Percentiles rank a stretch among this genome's conserved stretches.
phyloP scores from a whole-genome alignment of 2,113 vertebrate genomes.

The Helogale parvula region DNA sequence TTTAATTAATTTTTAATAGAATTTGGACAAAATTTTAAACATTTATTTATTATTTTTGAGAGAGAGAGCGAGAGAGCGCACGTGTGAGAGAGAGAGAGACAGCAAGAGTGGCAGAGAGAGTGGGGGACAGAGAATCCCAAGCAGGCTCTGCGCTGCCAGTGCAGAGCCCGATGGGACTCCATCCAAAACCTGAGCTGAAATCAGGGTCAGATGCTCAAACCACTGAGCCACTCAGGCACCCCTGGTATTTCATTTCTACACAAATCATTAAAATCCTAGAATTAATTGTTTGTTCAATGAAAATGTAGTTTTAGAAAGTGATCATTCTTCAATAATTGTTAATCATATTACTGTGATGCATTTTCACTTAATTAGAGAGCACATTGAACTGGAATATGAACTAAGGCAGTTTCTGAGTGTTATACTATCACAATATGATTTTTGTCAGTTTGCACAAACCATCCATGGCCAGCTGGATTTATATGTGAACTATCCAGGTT shows the following conservation, averaged over 20 bases:
- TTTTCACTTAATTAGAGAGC: background rate
- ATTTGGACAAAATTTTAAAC: no score
- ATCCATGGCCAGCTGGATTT: background rate
- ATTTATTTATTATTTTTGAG: no score
- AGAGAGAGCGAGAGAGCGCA: no score
- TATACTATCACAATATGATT: background rate
- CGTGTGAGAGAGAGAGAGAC: no score
- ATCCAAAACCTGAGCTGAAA: no score
- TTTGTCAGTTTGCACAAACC: background rate
- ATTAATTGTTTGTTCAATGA: constrained; percentile 16
- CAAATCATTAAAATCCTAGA: background rate
- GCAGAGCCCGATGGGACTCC: no score
- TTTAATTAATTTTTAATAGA: no score
- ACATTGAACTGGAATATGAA: background rate
- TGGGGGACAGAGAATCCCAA: no score
- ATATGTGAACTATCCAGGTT: background rate
- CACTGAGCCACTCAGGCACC: no score
- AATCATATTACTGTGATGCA: background rate
- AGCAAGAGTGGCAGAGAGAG: no score
- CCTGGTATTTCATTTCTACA: background rate
- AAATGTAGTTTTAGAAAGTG: background rate
- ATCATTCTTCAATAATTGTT: background rate
- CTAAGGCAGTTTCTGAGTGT: background rate
- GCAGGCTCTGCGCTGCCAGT: no score
- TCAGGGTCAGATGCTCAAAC: no score